phyloP scores from a whole-genome alignment of 1,140 invertebrate genomes.

The Drosophila sucinea region DNA sequence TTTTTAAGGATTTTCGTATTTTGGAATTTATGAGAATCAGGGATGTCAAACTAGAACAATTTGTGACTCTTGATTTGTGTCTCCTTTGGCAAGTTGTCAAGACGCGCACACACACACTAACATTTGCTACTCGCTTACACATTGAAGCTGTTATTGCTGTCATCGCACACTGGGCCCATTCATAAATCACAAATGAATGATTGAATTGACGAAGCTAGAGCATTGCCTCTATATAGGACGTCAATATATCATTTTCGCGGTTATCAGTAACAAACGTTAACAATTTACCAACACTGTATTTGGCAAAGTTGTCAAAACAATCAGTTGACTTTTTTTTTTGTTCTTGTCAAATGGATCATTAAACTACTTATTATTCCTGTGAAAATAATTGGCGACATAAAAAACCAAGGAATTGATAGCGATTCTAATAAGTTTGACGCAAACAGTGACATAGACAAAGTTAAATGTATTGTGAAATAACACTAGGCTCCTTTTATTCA shows the following conservation, averaged over 20 bases:
- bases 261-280: too few species aligned
- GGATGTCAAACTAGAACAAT: not conserved
- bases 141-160: constrained; percentile 24
- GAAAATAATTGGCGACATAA: too few species aligned
- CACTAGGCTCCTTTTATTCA: not conserved
- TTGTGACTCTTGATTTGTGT: constrained; percentile 20
- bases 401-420: too few species aligned
- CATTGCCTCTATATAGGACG: not conserved
- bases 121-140: not conserved
- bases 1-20: not conserved
- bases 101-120: constrained; percentile 11
- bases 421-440: too few species aligned
- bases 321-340: too few species aligned
- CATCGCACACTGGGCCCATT: constrained; percentile 15
- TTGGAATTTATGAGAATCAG: not conserved
- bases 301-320: too few species aligned
- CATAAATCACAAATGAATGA: not conserved
- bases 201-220: not conserved
- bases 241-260: not conserved
- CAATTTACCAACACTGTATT: not conserved
- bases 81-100: constrained; percentile 68
- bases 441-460: not conserved
- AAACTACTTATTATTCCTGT: too few species aligned
- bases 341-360: too few species aligned
- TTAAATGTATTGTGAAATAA: not conserved